Percentiles rank a stretch among this genome's conserved stretches.
phyloP scores from a whole-genome alignment of 2,888 invertebrate genomes.

The Conistra vaccinii region DNA sequence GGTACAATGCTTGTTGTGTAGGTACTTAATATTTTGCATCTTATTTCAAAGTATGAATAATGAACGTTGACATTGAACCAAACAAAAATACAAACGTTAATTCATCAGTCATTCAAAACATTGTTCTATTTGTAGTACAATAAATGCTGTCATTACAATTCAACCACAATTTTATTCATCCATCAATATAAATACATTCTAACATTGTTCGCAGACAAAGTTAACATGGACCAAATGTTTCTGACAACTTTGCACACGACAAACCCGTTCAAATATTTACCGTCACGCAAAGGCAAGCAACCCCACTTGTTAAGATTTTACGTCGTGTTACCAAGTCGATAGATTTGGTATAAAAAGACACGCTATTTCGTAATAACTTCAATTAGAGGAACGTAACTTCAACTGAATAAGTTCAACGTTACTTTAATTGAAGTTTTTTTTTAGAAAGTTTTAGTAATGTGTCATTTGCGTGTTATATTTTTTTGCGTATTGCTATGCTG shows the following conservation, averaged over 20 bases:
- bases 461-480: constrained; percentile 47
- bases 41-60: background rate
- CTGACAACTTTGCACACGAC: constrained; percentile 84
- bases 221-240: constrained; percentile 78
- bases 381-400: constrained; percentile 53
- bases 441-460: constrained; percentile 51
- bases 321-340: constrained; percentile 31
- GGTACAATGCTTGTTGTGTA: background rate
- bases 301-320: constrained; percentile 32
- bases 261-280: constrained; percentile 82
- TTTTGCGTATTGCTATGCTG: background rate
- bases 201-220: constrained; percentile 77
- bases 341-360: constrained; percentile 49
- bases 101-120: constrained; percentile 8
- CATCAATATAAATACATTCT: constrained; percentile 19
- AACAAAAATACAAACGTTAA: constrained; percentile 15
- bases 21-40: background rate
- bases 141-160: constrained; percentile 19
- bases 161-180: constrained; percentile 15
- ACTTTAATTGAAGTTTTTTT: constrained; percentile 49
- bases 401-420: constrained; percentile 52
- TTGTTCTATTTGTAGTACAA: constrained; percentile 37
- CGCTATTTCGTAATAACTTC: constrained; percentile 59
- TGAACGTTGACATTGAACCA: background rate
- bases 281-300: constrained; percentile 83